These are phyloP conservation scores for Acleris emargana DNA, from an alignment of 2,888 invertebrate genomes.

Conservation along the genomic window DNA sequence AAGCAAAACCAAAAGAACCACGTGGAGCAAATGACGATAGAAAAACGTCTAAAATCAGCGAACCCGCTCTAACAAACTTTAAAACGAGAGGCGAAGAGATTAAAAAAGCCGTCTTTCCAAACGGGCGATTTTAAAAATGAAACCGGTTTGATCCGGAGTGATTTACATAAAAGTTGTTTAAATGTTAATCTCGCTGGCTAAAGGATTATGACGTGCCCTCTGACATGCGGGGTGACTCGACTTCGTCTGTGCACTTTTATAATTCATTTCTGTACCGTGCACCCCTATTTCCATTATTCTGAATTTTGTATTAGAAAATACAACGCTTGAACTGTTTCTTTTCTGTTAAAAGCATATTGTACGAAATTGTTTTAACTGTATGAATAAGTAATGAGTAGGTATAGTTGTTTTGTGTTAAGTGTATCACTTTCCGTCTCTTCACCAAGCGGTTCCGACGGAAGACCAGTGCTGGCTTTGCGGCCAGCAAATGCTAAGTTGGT, in stretches of 20 bases:
- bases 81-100: constrained; percentile 29
- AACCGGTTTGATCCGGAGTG: constrained; percentile 56
- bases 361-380: not conserved
- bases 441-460: no score
- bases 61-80: constrained; percentile 31
- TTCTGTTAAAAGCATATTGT: not conserved
- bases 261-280: constrained; percentile 44
- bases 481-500: no score
- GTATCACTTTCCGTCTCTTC: no score
- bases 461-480: no score
- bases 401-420: no score
- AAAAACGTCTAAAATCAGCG: constrained; percentile 19
- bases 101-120: constrained; percentile 38
- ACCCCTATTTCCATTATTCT: constrained; percentile 24
- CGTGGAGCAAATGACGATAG: constrained; percentile 1
- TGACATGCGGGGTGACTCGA: constrained; percentile 49
- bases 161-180: constrained; percentile 83
- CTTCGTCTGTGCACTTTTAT: constrained; percentile 53
- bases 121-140: constrained; percentile 60
- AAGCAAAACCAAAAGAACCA: constrained; percentile 27
- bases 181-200: constrained; percentile 76
- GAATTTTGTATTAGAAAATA: constrained; percentile 14
- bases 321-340: not conserved
- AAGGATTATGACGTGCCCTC: constrained; percentile 71
- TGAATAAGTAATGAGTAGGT: no score